Conservation (phyloP, 2,113 vertebrate species). For the Pholis gunnellus region DNA sequence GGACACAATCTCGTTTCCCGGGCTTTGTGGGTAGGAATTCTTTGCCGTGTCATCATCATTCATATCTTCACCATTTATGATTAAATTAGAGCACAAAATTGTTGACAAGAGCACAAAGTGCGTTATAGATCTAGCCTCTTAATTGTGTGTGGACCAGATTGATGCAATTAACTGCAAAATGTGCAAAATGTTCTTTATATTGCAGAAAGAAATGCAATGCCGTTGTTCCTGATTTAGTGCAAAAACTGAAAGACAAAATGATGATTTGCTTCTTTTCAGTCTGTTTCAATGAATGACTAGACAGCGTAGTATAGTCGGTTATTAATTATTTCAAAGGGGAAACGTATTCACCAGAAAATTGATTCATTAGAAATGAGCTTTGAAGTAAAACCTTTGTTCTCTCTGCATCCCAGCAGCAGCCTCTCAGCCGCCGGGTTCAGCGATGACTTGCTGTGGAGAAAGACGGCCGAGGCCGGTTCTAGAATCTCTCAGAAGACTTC, state of each 20-base stretch:
- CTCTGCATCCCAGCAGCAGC: constrained; percentile 3
- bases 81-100: too few relatives aligned
- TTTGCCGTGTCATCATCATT: too few relatives aligned
- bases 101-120: too few relatives aligned
- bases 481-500: not conserved
- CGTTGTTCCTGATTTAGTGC: not conserved
- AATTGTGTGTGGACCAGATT: not conserved
- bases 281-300: constrained; percentile 12
- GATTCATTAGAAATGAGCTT: constrained; percentile 13
- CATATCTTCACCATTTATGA: not conserved
- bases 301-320: not conserved
- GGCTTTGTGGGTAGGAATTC: too few relatives aligned
- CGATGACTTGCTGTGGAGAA: constrained; percentile 6
- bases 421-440: constrained; percentile 1
- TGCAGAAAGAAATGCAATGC: not conserved
- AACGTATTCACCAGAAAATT: constrained; percentile 1
- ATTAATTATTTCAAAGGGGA: constrained; percentile 24
- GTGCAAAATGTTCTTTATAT: not conserved
- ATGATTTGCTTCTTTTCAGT: not conserved
- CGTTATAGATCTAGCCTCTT: not conserved
- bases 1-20: too few relatives aligned
- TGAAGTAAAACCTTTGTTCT: constrained; percentile 38
- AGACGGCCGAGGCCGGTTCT: not conserved
- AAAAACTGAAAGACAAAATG: not conserved
- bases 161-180: not conserved